phyloP scores from a whole-genome alignment of 92 coral and sea anemone species.

The Virgularia gustaviana region DNA sequence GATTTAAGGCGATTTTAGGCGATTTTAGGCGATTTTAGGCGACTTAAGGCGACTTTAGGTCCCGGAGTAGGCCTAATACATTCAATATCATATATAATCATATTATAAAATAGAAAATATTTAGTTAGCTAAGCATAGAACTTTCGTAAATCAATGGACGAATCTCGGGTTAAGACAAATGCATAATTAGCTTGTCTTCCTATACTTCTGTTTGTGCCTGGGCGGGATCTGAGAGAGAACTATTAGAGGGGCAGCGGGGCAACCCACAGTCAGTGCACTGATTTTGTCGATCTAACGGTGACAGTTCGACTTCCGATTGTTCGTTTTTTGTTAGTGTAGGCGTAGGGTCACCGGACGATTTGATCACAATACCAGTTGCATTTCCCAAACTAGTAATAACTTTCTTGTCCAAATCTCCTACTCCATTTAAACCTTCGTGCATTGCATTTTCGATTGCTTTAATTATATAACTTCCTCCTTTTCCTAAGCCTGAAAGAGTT shows the following conservation, averaged over 20 bases:
- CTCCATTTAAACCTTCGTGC: background rate
- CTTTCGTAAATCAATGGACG: too few species aligned
- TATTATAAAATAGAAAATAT: too few species aligned
- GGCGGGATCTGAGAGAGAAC: background rate
- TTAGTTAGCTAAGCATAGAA: too few species aligned
- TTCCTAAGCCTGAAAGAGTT: background rate
- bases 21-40: too few species aligned
- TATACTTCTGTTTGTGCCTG: background rate
- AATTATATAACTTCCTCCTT: slow-evolving; percentile 6
- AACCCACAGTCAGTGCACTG: slow-evolving; percentile 19
- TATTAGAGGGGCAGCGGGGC: slow-evolving; percentile 15
- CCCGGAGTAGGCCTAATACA: too few species aligned
- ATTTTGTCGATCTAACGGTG: background rate
- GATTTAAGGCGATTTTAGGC: too few species aligned
- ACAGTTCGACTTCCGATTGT: background rate
- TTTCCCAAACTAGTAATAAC: background rate
- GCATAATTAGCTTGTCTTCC: too few species aligned
- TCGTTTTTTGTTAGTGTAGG: background rate
- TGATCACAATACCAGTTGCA: background rate
- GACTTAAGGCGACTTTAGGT: too few species aligned
- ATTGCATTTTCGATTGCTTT: background rate
- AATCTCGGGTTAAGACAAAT: too few species aligned
- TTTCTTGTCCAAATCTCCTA: background rate
- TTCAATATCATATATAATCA: too few species aligned
- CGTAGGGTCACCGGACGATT: slow-evolving; percentile 2